Conservation (phyloP, 2,113 vertebrate genomes). For the Pachyramphus minor region DNA sequence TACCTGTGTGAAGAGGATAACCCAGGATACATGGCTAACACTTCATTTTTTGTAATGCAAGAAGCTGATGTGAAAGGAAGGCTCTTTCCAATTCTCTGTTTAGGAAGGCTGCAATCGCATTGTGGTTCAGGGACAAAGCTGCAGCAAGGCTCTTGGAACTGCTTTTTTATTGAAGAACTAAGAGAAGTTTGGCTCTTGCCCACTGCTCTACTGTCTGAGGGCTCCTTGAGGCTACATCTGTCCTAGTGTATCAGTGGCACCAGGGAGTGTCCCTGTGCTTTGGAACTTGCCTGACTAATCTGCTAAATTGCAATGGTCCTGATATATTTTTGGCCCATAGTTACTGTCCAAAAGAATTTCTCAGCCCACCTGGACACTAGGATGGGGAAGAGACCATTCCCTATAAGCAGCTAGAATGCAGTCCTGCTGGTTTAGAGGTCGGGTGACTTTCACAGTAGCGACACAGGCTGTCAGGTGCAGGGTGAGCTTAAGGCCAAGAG, state of each 20-base stretch:
- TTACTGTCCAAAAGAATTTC: background rate
- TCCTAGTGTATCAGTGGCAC: background rate
- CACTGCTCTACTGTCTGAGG: background rate
- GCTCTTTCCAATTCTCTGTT: background rate
- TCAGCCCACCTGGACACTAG: background rate
- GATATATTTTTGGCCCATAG: background rate
- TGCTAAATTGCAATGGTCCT: background rate
- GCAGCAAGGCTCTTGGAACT: background rate
- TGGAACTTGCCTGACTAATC: background rate
- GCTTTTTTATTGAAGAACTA: background rate
- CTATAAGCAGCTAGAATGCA: background rate
- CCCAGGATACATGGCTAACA: background rate
- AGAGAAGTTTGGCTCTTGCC: background rate
- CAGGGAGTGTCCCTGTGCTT: background rate
- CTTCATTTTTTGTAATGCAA: background rate
- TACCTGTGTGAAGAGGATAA: background rate
- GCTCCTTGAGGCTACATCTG: background rate
- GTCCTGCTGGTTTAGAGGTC: background rate
- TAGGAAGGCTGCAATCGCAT: background rate
- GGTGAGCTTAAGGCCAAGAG: background rate
- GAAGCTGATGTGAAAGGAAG: background rate
- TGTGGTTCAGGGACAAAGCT: background rate
- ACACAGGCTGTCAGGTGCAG: background rate
- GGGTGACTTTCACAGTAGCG: accelerated
- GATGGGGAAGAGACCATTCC: background rate